A percentile compares a stretch with the other conserved stretches of the same genome.
phyloP scores from a whole-genome alignment of 2,888 invertebrate species.

The Eupithecia subfuscata region DNA sequence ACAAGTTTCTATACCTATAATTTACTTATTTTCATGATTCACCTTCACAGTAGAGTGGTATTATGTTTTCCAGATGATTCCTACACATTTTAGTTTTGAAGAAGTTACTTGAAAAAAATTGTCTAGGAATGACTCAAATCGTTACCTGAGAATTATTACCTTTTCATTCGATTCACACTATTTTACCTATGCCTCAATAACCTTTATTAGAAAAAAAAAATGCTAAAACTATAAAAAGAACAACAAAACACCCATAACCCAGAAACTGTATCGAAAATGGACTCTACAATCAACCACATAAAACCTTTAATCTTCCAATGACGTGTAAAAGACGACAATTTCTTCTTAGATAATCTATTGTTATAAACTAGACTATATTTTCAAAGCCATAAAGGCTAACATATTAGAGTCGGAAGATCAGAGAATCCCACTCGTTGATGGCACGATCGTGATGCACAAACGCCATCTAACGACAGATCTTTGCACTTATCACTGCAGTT shows the following conservation, averaged over 20 bases:
- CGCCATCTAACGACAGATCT: conserved; percentile 59
- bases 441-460: conserved; percentile 53
- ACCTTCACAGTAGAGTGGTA: too few species aligned
- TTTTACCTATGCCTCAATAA: too few species aligned
- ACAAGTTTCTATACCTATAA: too few species aligned
- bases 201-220: too few species aligned
- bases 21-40: too few species aligned
- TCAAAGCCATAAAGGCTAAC: conserved; percentile 13
- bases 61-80: too few species aligned
- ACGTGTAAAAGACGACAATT: conserved; percentile 1
- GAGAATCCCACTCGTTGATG: conserved; percentile 46
- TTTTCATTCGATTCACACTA: too few species aligned
- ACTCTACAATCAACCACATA: neutral
- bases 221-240: too few species aligned
- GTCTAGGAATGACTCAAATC: too few species aligned
- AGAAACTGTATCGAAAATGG: neutral
- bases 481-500: conserved; percentile 44
- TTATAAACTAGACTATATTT: conserved; percentile 12
- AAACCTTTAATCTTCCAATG: neutral
- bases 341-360: neutral
- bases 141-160: too few species aligned
- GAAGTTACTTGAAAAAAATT: too few species aligned
- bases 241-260: neutral
- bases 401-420: conserved; percentile 29
- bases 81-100: too few species aligned